Conservation (phyloP, 2,113 vertebrate genomes). For the Lophotis ruficrista region DNA sequence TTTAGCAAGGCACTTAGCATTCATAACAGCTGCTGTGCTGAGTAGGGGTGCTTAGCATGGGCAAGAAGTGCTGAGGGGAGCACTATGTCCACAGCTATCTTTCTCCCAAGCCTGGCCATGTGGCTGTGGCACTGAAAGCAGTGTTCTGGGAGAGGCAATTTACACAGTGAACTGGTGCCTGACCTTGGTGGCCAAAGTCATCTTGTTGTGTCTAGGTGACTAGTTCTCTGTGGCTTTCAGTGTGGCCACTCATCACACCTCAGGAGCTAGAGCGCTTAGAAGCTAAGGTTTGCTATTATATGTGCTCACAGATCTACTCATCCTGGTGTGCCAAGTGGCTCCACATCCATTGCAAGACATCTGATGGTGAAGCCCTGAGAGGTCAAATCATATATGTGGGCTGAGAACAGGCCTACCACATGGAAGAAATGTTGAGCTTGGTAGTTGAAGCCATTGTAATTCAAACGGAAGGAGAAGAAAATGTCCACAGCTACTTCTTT, state of each 20-base stretch:
- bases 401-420: not conserved
- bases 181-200: not conserved
- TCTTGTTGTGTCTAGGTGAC: not conserved
- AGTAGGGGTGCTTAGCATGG: not conserved
- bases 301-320: not conserved
- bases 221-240: not conserved
- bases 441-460: not conserved
- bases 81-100: not conserved
- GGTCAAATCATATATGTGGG: not conserved
- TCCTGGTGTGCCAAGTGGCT: not conserved
- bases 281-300: not conserved
- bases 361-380: not conserved
- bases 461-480: not conserved
- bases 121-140: not conserved
- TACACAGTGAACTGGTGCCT: not conserved
- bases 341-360: not conserved
- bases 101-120: not conserved
- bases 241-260: rapidly evolving
- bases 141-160: not conserved
- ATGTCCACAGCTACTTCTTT: not conserved
- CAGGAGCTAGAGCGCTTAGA: not conserved
- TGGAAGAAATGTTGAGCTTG: not conserved
- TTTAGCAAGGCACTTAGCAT: not conserved
- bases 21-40: not conserved
- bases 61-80: not conserved